Percentiles rank a stretch among this genome's conserved stretches.
These are phyloP conservation scores for Apistogramma diplotaenia DNA, from an alignment of 2,113 vertebrate species.

Conservation along the genomic window DNA sequence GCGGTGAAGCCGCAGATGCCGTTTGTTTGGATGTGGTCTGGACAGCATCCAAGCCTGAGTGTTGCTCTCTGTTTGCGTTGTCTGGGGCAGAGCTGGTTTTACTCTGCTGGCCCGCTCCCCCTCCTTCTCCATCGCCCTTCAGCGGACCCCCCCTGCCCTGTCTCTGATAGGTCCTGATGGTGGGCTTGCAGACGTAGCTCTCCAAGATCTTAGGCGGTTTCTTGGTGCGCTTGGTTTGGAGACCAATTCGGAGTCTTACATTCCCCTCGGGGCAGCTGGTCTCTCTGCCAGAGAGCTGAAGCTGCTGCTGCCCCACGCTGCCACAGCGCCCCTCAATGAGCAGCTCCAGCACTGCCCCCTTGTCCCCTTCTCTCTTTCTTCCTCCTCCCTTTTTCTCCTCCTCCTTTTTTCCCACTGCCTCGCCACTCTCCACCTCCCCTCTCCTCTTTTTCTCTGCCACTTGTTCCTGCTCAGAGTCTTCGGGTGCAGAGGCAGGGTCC, in stretches of 20 bases:
- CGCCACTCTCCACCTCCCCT: slow-evolving; percentile 40
- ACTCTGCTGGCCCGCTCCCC: slow-evolving; percentile 44
- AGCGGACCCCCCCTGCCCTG: slow-evolving; percentile 54
- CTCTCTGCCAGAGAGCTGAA: slow-evolving; percentile 88
- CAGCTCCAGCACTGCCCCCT: slow-evolving; percentile 73
- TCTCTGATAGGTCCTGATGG: slow-evolving; percentile 90
- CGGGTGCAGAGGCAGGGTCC: slow-evolving; percentile 51
- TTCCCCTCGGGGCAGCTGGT: slow-evolving; percentile 89
- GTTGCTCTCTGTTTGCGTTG: slow-evolving; percentile 54
- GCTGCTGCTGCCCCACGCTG: slow-evolving; percentile 72
- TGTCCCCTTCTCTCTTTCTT: slow-evolving; percentile 58
- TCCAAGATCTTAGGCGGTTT: slow-evolving; percentile 98
- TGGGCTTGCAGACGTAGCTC: slow-evolving; percentile 96
- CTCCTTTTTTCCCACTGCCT: slow-evolving; percentile 41
- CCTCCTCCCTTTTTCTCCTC: slow-evolving; percentile 55
- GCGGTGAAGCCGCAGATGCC: slow-evolving; percentile 49
- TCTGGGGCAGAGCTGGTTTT: slow-evolving; percentile 48
- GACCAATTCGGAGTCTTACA: slow-evolving; percentile 89
- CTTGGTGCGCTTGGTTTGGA: slow-evolving; percentile 93
- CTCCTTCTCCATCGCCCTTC: slow-evolving; percentile 55
- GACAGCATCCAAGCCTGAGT: slow-evolving; percentile 48
- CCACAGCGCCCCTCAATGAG: slow-evolving; percentile 75
- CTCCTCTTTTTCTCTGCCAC: slow-evolving; percentile 54
- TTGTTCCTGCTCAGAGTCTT: slow-evolving; percentile 54
- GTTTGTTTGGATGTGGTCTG: slow-evolving; percentile 65